Evolutionary conservation across 1,140 invertebrate species (phyloP).

Genomic region (Reticulitermes speratus): DNA sequence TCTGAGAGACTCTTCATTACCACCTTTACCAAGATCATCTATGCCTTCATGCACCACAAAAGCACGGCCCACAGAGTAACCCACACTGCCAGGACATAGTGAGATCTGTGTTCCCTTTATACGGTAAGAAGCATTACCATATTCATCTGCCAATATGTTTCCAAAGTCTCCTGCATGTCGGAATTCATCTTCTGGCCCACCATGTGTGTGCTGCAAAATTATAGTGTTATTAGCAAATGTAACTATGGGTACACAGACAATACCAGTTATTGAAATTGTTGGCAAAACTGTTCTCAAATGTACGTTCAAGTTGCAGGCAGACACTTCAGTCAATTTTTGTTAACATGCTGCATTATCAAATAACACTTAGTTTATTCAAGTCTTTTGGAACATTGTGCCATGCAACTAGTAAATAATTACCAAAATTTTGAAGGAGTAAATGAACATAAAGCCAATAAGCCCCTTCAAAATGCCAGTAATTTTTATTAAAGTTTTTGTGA

Average conservation of each 20-base stretch:
- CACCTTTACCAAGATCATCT: conserved; percentile 75
- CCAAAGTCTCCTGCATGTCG: conserved; percentile 91
- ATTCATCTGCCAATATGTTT: conserved; percentile 67
- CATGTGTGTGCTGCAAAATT: conserved; percentile 64
- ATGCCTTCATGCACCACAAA: conserved; percentile 70
- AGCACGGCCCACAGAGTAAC: conserved; percentile 72
- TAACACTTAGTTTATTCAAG: too few relatives aligned
- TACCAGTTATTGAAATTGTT: not conserved
- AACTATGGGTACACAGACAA: not conserved
- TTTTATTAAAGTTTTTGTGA: too few relatives aligned
- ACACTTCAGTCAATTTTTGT: too few relatives aligned
- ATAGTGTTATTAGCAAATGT: not conserved
- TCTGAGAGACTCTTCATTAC: conserved; percentile 65
- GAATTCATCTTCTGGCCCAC: conserved; percentile 62
- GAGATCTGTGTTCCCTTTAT: conserved; percentile 65
- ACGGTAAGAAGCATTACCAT: conserved; percentile 59
- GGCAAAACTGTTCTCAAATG: too few relatives aligned
- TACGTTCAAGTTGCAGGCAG: too few relatives aligned
- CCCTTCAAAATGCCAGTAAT: too few relatives aligned
- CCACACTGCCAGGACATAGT: conserved; percentile 53
- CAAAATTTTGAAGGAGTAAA: too few relatives aligned
- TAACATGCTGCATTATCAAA: too few relatives aligned
- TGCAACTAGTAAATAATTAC: too few relatives aligned
- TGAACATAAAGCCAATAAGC: too few relatives aligned
- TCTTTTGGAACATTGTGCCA: too few relatives aligned